phyloP scores from a whole-genome alignment of 2,888 invertebrate species.

The Eupelmus urozonus region DNA sequence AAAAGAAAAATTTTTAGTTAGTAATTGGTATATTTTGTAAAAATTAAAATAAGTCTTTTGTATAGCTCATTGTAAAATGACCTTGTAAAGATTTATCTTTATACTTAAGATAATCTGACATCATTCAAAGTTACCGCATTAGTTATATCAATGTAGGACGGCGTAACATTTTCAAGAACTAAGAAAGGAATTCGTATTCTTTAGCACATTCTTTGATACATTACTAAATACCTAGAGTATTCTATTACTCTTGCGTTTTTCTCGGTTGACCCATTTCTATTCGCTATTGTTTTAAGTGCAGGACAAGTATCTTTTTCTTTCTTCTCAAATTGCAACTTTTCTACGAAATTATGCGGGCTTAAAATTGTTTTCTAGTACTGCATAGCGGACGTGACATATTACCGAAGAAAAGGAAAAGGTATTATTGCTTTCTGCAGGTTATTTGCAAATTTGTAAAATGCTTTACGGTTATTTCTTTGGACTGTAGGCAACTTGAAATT shows the following conservation, averaged over 20 bases:
- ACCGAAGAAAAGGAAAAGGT: background rate
- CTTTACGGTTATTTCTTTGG: conserved; percentile 2
- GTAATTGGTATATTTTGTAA: too few species aligned
- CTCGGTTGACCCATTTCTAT: background rate
- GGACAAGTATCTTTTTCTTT: background rate
- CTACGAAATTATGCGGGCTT: background rate
- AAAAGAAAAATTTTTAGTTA: conserved; percentile 12
- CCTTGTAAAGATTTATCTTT: too few species aligned
- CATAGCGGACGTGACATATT: background rate
- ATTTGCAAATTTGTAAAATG: conserved; percentile 14
- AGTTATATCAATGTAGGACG: too few species aligned
- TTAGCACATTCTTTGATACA: too few species aligned
- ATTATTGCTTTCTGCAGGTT: conserved; percentile 16
- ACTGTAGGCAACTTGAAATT: conserved; percentile 3
- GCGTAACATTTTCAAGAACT: too few species aligned
- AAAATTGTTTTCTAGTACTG: conserved; percentile 9
- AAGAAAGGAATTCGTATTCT: too few species aligned
- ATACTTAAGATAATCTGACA: too few species aligned
- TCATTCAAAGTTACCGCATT: too few species aligned
- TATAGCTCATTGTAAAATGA: too few species aligned
- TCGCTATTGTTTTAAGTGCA: conserved; percentile 2
- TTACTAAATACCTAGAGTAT: too few species aligned
- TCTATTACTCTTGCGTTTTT: too few species aligned
- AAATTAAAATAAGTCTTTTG: too few species aligned
- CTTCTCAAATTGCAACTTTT: conserved; percentile 13